phyloP scores from a whole-genome alignment of 2,797 vertebrate species.

The Micrastur ruficollis region DNA sequence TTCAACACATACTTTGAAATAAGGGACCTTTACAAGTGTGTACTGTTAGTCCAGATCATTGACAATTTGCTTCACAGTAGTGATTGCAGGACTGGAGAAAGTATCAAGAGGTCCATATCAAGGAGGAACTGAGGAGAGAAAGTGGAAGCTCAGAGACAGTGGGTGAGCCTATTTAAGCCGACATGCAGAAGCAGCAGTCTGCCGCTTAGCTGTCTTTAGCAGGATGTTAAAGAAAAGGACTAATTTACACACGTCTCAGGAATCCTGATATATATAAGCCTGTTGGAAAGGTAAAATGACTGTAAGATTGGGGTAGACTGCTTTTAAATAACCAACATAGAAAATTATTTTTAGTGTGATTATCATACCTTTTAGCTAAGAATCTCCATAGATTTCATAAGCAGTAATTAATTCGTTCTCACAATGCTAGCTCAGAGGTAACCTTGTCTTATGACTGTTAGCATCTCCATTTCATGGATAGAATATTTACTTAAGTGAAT shows the following conservation, averaged over 20 bases:
- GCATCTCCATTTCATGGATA: not conserved
- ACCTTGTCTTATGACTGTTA: not conserved
- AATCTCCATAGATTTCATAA: not conserved
- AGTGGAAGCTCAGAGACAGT: not conserved
- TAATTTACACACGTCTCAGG: not conserved
- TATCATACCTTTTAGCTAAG: not conserved
- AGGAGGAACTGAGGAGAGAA: not conserved
- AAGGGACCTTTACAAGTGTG: not conserved
- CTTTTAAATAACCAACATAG: not conserved
- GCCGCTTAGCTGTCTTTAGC: not conserved
- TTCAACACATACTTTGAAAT: not conserved
- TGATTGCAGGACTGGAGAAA: not conserved
- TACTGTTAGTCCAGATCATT: not conserved
- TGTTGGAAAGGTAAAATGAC: not conserved
- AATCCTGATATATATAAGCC: not conserved
- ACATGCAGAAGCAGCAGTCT: not conserved
- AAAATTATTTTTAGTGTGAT: not conserved
- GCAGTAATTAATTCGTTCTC: slow-evolving; percentile 12
- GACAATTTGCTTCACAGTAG: not conserved
- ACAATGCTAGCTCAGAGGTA: not conserved
- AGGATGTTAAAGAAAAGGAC: not conserved
- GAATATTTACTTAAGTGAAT: not conserved
- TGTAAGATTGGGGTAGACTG: not conserved
- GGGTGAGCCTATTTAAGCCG: not conserved
- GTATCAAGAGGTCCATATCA: not conserved